A percentile compares a stretch with the other conserved stretches of the same genome.
phyloP scores from a whole-genome alignment of 2,113 vertebrate genomes.

The Cairina moschata region DNA sequence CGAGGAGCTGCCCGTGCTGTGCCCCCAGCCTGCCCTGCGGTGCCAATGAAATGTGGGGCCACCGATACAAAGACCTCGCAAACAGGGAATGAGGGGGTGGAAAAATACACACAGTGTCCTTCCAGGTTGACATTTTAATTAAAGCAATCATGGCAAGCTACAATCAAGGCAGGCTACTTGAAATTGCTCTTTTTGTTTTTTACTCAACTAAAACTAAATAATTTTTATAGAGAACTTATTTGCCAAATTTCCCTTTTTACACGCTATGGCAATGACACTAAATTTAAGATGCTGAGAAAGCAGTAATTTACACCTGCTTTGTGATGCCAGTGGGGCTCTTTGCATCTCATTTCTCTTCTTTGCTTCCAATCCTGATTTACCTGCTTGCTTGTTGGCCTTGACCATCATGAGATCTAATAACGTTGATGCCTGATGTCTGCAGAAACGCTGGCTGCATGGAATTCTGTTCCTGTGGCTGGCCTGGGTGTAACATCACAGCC shows the following conservation, averaged over 20 bases:
- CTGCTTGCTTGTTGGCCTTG: neutral
- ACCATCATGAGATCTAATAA: neutral
- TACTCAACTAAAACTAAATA: neutral
- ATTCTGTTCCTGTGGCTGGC: neutral
- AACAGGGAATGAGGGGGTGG: neutral
- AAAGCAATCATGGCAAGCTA: neutral
- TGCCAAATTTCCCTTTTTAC: neutral
- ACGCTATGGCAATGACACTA: neutral
- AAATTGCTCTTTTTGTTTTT: neutral
- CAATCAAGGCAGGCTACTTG: neutral
- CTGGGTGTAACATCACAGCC: neutral
- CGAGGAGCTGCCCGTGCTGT: neutral
- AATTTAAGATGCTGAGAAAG: neutral
- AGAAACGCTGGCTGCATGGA: neutral
- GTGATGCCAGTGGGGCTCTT: neutral
- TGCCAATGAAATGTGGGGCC: neutral
- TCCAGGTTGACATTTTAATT: neutral
- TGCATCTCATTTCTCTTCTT: neutral
- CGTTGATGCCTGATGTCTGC: neutral
- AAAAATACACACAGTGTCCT: neutral
- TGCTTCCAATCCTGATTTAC: neutral
- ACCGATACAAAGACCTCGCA: neutral
- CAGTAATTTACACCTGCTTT: neutral
- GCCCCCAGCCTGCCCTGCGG: neutral
- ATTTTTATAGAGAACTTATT: neutral